phyloP scores from a whole-genome alignment of 2,797 vertebrate genomes.

The Chiroxiphia lanceolata region DNA sequence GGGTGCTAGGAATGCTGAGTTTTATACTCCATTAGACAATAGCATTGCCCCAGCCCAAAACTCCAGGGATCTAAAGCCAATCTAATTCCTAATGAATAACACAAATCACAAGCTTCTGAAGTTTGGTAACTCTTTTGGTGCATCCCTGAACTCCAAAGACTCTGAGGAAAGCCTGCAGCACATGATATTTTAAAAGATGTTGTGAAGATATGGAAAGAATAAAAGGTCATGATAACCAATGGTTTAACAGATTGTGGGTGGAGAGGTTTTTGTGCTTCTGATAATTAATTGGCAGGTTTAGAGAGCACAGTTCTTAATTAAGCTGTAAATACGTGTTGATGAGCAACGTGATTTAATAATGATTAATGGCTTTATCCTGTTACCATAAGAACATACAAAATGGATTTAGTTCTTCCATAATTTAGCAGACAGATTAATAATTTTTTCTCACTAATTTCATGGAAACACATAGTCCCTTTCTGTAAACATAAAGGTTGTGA shows the following conservation, averaged over 20 bases:
- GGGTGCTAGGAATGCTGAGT: neutral
- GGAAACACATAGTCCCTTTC: neutral
- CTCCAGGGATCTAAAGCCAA: slow-evolving; percentile 32
- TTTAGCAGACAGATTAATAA: neutral
- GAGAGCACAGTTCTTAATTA: slow-evolving; percentile 68
- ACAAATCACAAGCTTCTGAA: slow-evolving; percentile 47
- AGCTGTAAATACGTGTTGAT: slow-evolving; percentile 52
- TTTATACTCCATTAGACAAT: neutral
- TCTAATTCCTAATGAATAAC: slow-evolving; percentile 51
- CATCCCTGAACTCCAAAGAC: slow-evolving; percentile 50
- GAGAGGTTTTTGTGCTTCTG: slow-evolving; percentile 55
- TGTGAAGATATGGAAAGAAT: slow-evolving; percentile 68
- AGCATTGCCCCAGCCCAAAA: slow-evolving; percentile 29
- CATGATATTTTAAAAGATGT: slow-evolving; percentile 68
- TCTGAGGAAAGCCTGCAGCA: slow-evolving; percentile 57
- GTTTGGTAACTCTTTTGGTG: slow-evolving; percentile 55
- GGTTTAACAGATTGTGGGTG: slow-evolving; percentile 51
- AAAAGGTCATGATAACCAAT: slow-evolving; percentile 67
- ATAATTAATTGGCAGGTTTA: slow-evolving; percentile 74
- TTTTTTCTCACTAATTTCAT: neutral
- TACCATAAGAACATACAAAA: neutral
- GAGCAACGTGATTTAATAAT: slow-evolving; percentile 36
- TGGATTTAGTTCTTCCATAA: neutral
- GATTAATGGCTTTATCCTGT: slow-evolving; percentile 31
- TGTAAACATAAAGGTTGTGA: neutral